Evolutionary conservation across 2,113 vertebrate genomes (phyloP), one percentile per base, ranked within the genome.

Genomic region (Hyaena hyaena): DNA sequence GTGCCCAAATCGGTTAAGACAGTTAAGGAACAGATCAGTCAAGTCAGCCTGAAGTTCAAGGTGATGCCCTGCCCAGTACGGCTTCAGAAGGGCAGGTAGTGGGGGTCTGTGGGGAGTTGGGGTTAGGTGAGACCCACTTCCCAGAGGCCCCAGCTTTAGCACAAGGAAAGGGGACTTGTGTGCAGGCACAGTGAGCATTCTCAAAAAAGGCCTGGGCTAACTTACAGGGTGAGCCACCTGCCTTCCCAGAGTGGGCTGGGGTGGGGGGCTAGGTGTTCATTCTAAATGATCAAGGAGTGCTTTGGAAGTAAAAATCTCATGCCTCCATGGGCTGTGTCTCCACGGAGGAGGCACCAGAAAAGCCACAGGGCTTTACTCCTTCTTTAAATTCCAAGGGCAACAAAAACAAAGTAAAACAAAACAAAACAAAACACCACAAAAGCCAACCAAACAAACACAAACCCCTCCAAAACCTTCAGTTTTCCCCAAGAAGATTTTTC

Each of bases 41-140:
- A 71, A 19, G 65, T 96, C 53, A 74, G 79, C 39, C 33, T 45
- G 28, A 83, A 48, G 55, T 28, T 1, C 14, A n/a, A n/a, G 83
- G 0, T 4, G 76, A 28, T 2, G 4, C 35, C 2, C 31, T 2
- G 1, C 7, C 15, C 0, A 5, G 31, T 33, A 2, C 15, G 53
- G 33, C 65, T 31, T 66, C 55, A 24, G 4, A 55, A 84, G 63
- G 80, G n/a, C 10, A 61, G 50, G 61, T 4, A 7, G 76, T 5
- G 9, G 66, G 33, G 50, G 0, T 7, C 4, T 68, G 15, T 4
- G 68, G 31, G 92, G 73, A 48, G 95, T 45, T 63, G 33, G 71
- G n/a, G 50, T 76, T 76, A 24, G 48, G n/a, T 0, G 33, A 45
- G n/a, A 45, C 45, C 48, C 10, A 0, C 12, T 68, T 58, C 45